Conservation (phyloP, 2,888 invertebrate species). For the Orgyia antiqua region DNA sequence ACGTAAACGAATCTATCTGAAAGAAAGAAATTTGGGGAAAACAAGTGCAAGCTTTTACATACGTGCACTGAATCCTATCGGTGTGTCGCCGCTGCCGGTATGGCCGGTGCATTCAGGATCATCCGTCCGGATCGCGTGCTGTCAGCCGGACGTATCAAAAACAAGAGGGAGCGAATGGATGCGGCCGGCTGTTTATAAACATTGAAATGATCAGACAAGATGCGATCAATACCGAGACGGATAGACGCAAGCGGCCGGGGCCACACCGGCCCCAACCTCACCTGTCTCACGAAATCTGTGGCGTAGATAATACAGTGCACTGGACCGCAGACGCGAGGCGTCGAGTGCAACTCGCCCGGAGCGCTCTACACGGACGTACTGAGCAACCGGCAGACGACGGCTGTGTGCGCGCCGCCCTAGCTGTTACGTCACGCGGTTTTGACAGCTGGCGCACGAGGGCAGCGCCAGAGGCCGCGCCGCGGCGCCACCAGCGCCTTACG, state of each 20-base stretch:
- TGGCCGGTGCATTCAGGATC: conserved; percentile 46
- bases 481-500: conserved; percentile 46
- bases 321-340: conserved; percentile 35
- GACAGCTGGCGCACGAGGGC: conserved; percentile 49
- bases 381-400: conserved; percentile 53
- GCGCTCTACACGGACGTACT: conserved; percentile 48
- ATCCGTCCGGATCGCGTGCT: conserved; percentile 39
- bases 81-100: conserved; percentile 36
- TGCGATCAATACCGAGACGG: conserved; percentile 58
- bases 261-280: conserved; percentile 53
- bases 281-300: conserved; percentile 48
- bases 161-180: conserved; percentile 56
- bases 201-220: conserved; percentile 55
- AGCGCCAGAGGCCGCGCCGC: conserved; percentile 29
- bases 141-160: conserved; percentile 51
- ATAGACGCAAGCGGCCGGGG: conserved; percentile 44
- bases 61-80: conserved; percentile 48
- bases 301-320: conserved; percentile 37
- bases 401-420: conserved; percentile 61
- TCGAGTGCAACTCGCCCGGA: conserved; percentile 36
- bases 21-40: conserved; percentile 34
- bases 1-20: conserved; percentile 36
- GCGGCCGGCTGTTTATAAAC: conserved; percentile 75
- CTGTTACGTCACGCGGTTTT: conserved; percentile 60
- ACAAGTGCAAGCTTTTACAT: conserved; percentile 50